phyloP scores from a whole-genome alignment of 2,888 invertebrate genomes.

The Nephrotoma appendiculata region DNA sequence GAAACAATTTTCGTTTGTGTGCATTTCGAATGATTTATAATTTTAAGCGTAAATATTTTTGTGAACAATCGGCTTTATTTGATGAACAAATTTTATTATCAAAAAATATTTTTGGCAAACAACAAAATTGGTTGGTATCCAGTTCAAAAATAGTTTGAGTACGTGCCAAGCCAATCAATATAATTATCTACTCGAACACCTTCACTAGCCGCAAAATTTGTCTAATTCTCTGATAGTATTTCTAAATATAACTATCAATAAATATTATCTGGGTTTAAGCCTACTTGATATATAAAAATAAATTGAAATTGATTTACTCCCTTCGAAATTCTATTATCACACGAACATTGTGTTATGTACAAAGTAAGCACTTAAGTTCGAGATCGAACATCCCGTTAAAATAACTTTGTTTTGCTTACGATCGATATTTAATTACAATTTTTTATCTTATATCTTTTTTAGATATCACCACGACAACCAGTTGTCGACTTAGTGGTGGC shows the following conservation, averaged over 20 bases:
- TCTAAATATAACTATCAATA: neutral
- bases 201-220: neutral
- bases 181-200: neutral
- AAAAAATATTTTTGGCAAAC: neutral
- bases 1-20: neutral
- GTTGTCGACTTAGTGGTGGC: constrained; percentile 32
- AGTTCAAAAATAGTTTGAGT: neutral
- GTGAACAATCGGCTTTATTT: neutral
- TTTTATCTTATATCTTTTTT: neutral
- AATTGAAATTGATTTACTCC: neutral
- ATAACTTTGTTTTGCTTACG: neutral
- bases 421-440: neutral
- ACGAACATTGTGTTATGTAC: neutral
- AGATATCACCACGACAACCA: constrained; percentile 19
- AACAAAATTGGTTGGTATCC: neutral
- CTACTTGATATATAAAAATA: neutral
- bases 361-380: neutral
- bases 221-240: neutral
- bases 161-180: neutral
- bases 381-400: neutral
- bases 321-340: neutral
- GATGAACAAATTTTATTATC: neutral
- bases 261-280: neutral
- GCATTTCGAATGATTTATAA: neutral
- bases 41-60: neutral